phyloP scores from a whole-genome alignment of 1,140 invertebrate species.

The Goniozus legneri region DNA sequence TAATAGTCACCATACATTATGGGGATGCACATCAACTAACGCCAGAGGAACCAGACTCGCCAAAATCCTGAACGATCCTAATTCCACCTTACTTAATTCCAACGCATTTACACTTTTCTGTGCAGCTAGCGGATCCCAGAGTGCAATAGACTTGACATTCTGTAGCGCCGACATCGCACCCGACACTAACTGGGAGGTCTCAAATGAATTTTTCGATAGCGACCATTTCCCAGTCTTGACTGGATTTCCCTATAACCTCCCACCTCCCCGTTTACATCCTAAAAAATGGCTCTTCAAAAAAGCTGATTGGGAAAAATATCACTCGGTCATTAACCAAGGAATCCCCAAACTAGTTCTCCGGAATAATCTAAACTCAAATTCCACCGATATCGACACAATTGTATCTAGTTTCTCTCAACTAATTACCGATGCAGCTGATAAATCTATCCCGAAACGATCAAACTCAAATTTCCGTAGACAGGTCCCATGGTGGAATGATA shows the following conservation, averaged over 20 bases:
- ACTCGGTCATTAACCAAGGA: conserved; percentile 14
- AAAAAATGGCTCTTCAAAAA: conserved; percentile 16
- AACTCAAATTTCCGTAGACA: conserved; percentile 15
- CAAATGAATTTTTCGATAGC: conserved; percentile 30
- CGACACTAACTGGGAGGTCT: conserved; percentile 28
- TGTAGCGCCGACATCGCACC: conserved; percentile 14
- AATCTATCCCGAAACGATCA: conserved; percentile 21
- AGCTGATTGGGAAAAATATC: conserved; percentile 26
- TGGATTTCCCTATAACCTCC: background rate
- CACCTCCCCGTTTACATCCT: conserved; percentile 5
- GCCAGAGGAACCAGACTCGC: conserved; percentile 26
- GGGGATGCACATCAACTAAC: conserved; percentile 31
- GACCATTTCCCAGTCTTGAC: conserved; percentile 34
- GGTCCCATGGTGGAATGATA: conserved; percentile 35
- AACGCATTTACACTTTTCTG: conserved; percentile 28
- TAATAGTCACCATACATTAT: conserved; percentile 36
- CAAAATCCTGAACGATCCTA: conserved; percentile 21
- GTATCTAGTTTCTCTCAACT: conserved; percentile 17
- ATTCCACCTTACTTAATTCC: conserved; percentile 31
- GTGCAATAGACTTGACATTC: conserved; percentile 29
- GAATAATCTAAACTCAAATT: conserved; percentile 1
- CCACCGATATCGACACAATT: conserved; percentile 17
- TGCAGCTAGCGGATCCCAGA: conserved; percentile 19
- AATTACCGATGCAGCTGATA: conserved; percentile 22
- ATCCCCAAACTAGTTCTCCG: background rate